These are phyloP conservation scores for Holocentrus rufus DNA, from an alignment of 2,797 vertebrate genomes.

Conservation along the genomic window DNA sequence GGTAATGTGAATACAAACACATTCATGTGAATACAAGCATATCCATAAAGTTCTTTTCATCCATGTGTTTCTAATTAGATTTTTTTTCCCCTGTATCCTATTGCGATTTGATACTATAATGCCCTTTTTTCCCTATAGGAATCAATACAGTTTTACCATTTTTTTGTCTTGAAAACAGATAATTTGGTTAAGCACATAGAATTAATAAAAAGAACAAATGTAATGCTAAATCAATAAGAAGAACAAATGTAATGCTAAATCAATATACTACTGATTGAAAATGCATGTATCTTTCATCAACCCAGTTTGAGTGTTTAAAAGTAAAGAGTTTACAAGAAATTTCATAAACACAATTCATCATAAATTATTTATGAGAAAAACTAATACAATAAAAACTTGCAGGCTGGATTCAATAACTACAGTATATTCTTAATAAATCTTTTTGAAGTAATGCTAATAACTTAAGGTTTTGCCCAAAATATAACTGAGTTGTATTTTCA, in stretches of 20 bases:
- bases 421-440: neutral
- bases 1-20: no score
- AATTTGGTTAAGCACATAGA: neutral
- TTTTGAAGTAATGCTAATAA: no score
- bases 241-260: neutral
- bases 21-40: no score
- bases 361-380: neutral
- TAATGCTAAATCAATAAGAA: neutral
- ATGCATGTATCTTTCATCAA: no score
- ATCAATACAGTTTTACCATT: neutral
- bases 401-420: neutral
- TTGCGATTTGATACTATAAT: neutral
- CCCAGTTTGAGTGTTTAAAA: no score
- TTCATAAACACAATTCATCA: neutral
- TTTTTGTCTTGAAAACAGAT: conserved; percentile 5
- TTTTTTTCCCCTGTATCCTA: neutral
- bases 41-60: conserved; percentile 4
- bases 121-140: conserved; percentile 1
- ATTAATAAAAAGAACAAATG: neutral
- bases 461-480: conserved; percentile 2
- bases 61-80: neutral
- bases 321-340: no score
- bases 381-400: neutral
- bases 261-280: neutral
- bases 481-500: neutral